Percentiles rank a stretch among this genome's conserved stretches.
phyloP scores from a whole-genome alignment of 2,797 vertebrate genomes.

The Sibirionetta formosa region DNA sequence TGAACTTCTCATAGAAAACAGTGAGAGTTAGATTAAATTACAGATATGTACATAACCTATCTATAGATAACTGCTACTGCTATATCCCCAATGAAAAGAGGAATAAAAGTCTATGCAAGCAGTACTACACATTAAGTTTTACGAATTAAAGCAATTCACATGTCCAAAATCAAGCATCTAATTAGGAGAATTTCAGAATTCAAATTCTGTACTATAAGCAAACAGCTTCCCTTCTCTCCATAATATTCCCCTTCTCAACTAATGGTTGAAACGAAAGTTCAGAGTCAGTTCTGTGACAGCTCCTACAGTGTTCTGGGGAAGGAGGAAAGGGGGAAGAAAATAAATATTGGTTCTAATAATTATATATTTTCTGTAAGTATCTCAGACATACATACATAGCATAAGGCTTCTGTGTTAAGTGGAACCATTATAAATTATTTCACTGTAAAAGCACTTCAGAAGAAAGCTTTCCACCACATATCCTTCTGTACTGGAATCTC shows the following conservation, averaged over 20 bases:
- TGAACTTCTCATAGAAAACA: background rate
- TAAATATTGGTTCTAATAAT: background rate
- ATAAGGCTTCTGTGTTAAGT: background rate
- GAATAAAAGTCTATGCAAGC: background rate
- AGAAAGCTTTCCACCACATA: background rate
- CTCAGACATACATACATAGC: background rate
- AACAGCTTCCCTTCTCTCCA: rapidly evolving
- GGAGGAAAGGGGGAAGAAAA: background rate
- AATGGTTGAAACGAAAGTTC: background rate
- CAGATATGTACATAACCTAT: rapidly evolving
- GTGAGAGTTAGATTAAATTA: background rate
- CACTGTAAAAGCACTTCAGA: background rate
- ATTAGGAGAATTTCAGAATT: rapidly evolving
- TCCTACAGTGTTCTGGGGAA: background rate
- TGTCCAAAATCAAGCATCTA: background rate
- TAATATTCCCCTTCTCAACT: background rate
- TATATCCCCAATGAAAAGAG: background rate
- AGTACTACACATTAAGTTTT: background rate
- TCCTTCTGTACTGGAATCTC: background rate
- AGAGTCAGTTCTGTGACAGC: background rate
- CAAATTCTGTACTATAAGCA: background rate
- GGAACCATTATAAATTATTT: background rate
- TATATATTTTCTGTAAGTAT: background rate
- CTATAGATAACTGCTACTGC: background rate
- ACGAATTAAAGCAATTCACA: background rate